These are phyloP conservation scores for Pandemis corylana DNA, from an alignment of 2,888 invertebrate species.

Conservation along the genomic window DNA sequence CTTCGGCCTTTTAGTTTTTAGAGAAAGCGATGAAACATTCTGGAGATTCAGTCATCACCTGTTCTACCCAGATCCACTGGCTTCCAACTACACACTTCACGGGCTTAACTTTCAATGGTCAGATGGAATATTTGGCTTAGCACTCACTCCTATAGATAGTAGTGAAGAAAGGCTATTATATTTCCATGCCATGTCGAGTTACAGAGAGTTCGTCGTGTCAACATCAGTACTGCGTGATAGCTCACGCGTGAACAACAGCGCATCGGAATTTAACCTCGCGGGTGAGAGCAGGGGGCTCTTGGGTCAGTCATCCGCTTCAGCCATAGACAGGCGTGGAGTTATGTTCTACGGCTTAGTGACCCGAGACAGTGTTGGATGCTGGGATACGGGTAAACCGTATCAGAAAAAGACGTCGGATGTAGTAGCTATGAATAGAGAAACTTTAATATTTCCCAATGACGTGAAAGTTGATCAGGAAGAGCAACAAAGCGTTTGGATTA, in stretches of 20 bases:
- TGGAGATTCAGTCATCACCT: slow-evolving; percentile 88
- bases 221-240: slow-evolving; percentile 88
- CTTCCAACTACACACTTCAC: slow-evolving; percentile 90
- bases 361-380: slow-evolving; percentile 90
- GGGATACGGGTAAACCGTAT: slow-evolving; percentile 91
- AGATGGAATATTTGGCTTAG: slow-evolving; percentile 91
- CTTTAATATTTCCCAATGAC: slow-evolving; percentile 92
- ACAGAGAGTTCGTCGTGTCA: slow-evolving; percentile 90
- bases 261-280: slow-evolving; percentile 65
- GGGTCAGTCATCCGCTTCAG: slow-evolving; percentile 91
- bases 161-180: slow-evolving; percentile 87
- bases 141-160: slow-evolving; percentile 85
- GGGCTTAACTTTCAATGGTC: slow-evolving; percentile 92
- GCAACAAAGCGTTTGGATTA: slow-evolving; percentile 90
- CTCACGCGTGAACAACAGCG: slow-evolving; percentile 63
- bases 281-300: slow-evolving; percentile 83
- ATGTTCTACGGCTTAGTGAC: slow-evolving; percentile 93
- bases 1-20: slow-evolving; percentile 86
- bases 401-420: slow-evolving; percentile 85
- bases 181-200: slow-evolving; percentile 93
- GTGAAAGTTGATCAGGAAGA: slow-evolving; percentile 89
- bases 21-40: slow-evolving; percentile 83
- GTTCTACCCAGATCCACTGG: slow-evolving; percentile 90
- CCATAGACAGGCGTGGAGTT: slow-evolving; percentile 88
- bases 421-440: slow-evolving; percentile 86